Evolutionary conservation across 2,113 vertebrate genomes (phyloP).

Genomic region (Lipophrys pholis): DNA sequence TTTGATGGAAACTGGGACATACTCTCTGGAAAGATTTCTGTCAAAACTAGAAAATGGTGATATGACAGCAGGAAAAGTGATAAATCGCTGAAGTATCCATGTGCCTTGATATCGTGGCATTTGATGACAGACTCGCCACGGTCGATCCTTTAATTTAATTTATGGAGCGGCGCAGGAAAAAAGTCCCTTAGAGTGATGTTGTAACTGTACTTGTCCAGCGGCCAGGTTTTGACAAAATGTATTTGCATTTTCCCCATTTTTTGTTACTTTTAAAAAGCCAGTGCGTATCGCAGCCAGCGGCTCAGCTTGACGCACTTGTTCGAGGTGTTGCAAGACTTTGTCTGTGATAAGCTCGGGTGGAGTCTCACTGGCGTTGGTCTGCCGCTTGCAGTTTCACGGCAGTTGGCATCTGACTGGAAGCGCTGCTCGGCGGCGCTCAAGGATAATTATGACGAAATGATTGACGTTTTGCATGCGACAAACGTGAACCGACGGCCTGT

Average conservation of each 20-base stretch:
- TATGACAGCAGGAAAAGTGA: not conserved
- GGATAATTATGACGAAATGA: slow-evolving; percentile 59
- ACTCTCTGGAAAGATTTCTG: not conserved
- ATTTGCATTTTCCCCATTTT: slow-evolving; percentile 20
- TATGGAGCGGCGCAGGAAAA: not conserved
- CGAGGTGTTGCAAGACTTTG: slow-evolving; percentile 12
- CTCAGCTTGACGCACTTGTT: slow-evolving; percentile 26
- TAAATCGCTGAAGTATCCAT: not conserved
- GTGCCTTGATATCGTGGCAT: too few relatives aligned
- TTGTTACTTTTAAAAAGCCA: not conserved
- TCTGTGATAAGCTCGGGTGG: slow-evolving; percentile 9
- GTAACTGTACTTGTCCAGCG: slow-evolving; percentile 15
- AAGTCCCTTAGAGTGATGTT: not conserved
- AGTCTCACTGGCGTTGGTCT: slow-evolving; percentile 15
- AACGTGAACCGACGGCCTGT: slow-evolving; percentile 23
- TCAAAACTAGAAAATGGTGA: not conserved
- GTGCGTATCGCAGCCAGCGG: slow-evolving; percentile 26
- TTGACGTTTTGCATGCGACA: slow-evolving; percentile 54
- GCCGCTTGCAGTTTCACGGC: not conserved
- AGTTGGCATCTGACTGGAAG: slow-evolving; percentile 9
- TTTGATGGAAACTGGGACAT: not conserved
- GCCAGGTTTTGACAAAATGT: slow-evolving; percentile 38
- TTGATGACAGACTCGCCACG: not conserved
- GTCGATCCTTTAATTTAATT: not conserved
- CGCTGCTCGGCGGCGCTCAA: not conserved